These are phyloP conservation scores for Altica lythri DNA, from an alignment of 2,888 invertebrate species.

Conservation along the genomic window DNA sequence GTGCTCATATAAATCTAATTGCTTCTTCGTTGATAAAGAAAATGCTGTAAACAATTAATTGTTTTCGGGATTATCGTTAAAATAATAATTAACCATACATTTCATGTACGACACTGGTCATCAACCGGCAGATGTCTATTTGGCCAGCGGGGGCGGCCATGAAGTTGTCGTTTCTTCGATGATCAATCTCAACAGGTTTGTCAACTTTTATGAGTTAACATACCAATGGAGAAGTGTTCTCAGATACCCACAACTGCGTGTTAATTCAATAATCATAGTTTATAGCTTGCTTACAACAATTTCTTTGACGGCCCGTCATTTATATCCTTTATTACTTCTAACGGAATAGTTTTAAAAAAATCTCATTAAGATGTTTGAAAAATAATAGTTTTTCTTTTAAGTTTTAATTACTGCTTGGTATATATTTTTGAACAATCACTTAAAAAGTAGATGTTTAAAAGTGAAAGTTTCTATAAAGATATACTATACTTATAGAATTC, in stretches of 20 bases:
- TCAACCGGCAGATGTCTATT: slow-evolving; percentile 30
- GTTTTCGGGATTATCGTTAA: too few relatives aligned
- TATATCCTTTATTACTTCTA: slow-evolving; percentile 1
- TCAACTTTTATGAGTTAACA: slow-evolving; percentile 32
- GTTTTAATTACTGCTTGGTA: too few relatives aligned
- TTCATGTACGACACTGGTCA: slow-evolving; percentile 21
- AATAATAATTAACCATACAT: too few relatives aligned
- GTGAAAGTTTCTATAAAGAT: too few relatives aligned
- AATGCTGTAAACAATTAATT: too few relatives aligned
- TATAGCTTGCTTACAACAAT: slow-evolving; percentile 3
- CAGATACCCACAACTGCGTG: slow-evolving; percentile 8
- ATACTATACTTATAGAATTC: too few relatives aligned
- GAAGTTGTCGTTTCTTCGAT: slow-evolving; percentile 32
- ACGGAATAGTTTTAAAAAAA: background rate
- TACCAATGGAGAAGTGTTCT: slow-evolving; percentile 19
- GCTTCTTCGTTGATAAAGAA: too few relatives aligned
- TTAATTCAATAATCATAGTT: slow-evolving; percentile 21
- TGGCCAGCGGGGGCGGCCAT: slow-evolving; percentile 37
- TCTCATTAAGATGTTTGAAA: too few relatives aligned
- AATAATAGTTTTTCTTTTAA: too few relatives aligned
- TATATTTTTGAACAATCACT: too few relatives aligned
- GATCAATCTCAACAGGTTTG: slow-evolving; percentile 35
- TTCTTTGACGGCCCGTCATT: background rate
- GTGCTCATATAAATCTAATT: too few relatives aligned
- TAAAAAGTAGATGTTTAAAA: too few relatives aligned